Evolutionary conservation across 2,888 invertebrate species (phyloP), one percentile per base, ranked within the genome.

Genomic region (Teleogryllus oceanicus): DNA sequence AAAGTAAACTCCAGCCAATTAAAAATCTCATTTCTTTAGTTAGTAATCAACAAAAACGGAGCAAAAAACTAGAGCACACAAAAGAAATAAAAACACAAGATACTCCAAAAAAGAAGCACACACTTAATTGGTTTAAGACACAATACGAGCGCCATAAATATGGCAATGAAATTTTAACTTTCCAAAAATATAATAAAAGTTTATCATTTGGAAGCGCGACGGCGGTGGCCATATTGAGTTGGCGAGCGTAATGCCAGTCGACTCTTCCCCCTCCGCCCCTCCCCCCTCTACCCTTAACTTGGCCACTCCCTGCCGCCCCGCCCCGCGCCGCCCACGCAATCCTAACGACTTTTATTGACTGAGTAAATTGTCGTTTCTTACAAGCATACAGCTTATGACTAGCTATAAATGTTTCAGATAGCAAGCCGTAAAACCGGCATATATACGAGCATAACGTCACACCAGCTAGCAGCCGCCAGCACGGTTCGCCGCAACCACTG

Each of bases 321-420:
- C 62, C n/a, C 62, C 62, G 3, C 8, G 16, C 62, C 13, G 62
- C 62, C 62, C n/a, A 62, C 16, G 62, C 62, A 62, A 62, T 62
- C 62, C 62, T 62, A 62, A 62, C 62, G 62, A 62, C 62, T 62
- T 62, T 62, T 62, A 62, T 62, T 62, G 62, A 62, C 62, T 62
- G n/a, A 62, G 62, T 62, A 62, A 62, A 62, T 62, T 62, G 62
- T 62, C 62, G 62, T 62, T 62, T 62, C 62, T 62, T 62, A 62
- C 62, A 62, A 62, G 62, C 62, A 62, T 62, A 62, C 62, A 62
- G 62, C 62, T 62, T 62, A 62, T 62, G 62, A 62, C 62, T 62
- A 62, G 62, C 62, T 62, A 62, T 62, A 62, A 62, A 62, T 62
- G 62, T 62, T 62, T 62, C 62, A 62, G 62, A 62, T 62, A 62